Conservation (phyloP, 2,113 vertebrate species). For the Oophaga pumilio region DNA sequence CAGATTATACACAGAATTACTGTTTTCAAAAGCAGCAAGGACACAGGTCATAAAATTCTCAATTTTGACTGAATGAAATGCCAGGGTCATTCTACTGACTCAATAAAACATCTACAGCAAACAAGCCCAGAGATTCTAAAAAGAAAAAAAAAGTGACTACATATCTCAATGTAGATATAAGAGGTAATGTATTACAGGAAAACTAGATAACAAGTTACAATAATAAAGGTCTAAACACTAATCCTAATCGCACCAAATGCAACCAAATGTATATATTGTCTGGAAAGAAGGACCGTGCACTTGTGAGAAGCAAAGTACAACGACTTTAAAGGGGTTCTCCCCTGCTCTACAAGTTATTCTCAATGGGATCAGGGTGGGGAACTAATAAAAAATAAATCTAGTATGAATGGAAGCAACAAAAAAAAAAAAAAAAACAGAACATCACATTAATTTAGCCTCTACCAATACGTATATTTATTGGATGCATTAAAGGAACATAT, state of each 20-base stretch:
- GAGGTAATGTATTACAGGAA: background rate
- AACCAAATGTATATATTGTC: background rate
- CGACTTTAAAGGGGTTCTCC: too few relatives aligned
- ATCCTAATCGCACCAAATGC: background rate
- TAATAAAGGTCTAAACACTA: background rate
- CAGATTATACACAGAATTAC: constrained; percentile 34
- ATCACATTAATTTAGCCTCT: too few relatives aligned
- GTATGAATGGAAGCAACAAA: too few relatives aligned
- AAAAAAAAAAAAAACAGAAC: too few relatives aligned
- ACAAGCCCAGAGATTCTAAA: background rate
- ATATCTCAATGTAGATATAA: background rate
- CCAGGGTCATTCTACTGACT: constrained; percentile 32
- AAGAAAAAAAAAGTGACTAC: background rate
- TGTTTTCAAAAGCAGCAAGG: constrained; percentile 44
- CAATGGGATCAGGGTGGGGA: too few relatives aligned
- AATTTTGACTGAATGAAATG: constrained; percentile 41
- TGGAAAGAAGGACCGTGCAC: too few relatives aligned
- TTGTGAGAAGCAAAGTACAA: too few relatives aligned
- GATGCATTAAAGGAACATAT: too few relatives aligned
- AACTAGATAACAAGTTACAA: background rate
- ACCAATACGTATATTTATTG: too few relatives aligned
- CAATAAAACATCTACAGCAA: constrained; percentile 22
- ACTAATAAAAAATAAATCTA: too few relatives aligned
- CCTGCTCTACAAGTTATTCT: too few relatives aligned
- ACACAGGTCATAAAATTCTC: constrained; percentile 38